phyloP scores from a whole-genome alignment of 2,797 vertebrate species.

The Paguma larvata region DNA sequence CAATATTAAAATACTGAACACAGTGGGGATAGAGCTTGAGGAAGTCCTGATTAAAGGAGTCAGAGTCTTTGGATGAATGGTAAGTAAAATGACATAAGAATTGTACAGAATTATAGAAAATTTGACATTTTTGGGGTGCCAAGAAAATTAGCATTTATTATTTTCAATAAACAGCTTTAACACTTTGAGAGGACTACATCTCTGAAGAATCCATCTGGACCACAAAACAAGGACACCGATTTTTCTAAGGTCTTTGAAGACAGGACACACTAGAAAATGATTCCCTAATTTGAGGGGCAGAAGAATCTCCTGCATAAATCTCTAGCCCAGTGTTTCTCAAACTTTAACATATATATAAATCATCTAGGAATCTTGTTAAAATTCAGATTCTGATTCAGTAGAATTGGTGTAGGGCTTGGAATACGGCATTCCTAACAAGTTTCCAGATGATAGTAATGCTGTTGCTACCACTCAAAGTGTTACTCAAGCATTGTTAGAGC shows the following conservation, averaged over 20 bases:
- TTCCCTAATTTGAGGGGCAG: constrained; percentile 8
- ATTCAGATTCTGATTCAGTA: constrained; percentile 60
- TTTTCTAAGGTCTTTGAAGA: constrained; percentile 65
- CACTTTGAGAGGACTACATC: constrained; percentile 55
- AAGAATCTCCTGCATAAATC: constrained; percentile 42
- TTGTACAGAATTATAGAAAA: constrained; percentile 68
- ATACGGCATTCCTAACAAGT: constrained; percentile 51
- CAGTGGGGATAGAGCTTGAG: constrained; percentile 5
- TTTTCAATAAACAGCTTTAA: constrained; percentile 73
- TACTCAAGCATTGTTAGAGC: constrained; percentile 46
- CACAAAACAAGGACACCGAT: constrained; percentile 65
- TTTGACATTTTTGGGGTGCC: constrained; percentile 61
- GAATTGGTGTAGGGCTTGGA: background rate
- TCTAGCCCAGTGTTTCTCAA: constrained; percentile 79
- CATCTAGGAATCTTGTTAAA: constrained; percentile 59
- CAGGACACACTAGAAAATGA: constrained; percentile 59
- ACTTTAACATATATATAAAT: constrained; percentile 60
- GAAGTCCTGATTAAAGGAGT: constrained; percentile 55
- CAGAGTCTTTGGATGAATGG: background rate
- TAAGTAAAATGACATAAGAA: constrained; percentile 47
- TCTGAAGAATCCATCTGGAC: constrained; percentile 61
- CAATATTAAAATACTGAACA: constrained; percentile 42
- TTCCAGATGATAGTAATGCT: constrained; percentile 49
- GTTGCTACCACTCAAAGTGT: constrained; percentile 49
- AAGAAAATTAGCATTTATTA: constrained; percentile 75